These are phyloP conservation scores for Menidia menidia DNA, from an alignment of 2,797 vertebrate genomes.

Conservation along the genomic window DNA sequence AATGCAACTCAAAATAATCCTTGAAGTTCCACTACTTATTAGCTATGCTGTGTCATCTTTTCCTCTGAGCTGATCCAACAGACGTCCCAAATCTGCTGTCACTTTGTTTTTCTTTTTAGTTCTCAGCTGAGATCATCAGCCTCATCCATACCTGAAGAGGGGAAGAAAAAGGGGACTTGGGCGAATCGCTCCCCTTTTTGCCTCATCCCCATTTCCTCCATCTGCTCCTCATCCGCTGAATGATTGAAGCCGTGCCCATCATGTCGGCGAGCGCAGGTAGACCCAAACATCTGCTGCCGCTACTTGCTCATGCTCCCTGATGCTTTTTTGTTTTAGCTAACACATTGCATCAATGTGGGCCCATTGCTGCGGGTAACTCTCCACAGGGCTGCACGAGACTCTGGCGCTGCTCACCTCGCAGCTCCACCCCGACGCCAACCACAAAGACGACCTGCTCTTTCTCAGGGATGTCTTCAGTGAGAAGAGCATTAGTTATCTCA, in stretches of 20 bases:
- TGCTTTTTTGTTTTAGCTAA: conserved; percentile 12
- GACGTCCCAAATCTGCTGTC: background rate
- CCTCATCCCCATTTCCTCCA: conserved; percentile 25
- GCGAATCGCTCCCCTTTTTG: background rate
- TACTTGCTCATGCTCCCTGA: conserved; percentile 9
- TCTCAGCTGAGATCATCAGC: conserved; percentile 37
- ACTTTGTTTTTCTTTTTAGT: background rate
- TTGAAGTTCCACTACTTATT: background rate
- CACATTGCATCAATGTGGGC: background rate
- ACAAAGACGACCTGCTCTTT: conserved; percentile 92
- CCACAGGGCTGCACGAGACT: conserved; percentile 90
- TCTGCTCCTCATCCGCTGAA: conserved; percentile 41
- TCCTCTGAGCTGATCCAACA: background rate
- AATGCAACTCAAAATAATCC: too few relatives aligned
- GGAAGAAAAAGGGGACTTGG: conserved; percentile 16
- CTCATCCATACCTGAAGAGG: conserved; percentile 11
- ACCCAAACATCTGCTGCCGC: conserved; percentile 5
- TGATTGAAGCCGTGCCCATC: conserved; percentile 72
- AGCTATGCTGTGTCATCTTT: background rate
- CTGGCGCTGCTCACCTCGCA: conserved; percentile 93
- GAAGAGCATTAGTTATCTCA: conserved; percentile 89
- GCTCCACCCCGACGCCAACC: conserved; percentile 91
- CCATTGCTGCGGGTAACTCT: background rate
- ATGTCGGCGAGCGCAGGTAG: conserved; percentile 73
- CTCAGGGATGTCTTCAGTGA: conserved; percentile 92